A percentile compares a stretch with the other conserved stretches of the same genome.
Conservation (phyloP, 2,797 vertebrate genomes). For the Megaceryle alcyon region DNA sequence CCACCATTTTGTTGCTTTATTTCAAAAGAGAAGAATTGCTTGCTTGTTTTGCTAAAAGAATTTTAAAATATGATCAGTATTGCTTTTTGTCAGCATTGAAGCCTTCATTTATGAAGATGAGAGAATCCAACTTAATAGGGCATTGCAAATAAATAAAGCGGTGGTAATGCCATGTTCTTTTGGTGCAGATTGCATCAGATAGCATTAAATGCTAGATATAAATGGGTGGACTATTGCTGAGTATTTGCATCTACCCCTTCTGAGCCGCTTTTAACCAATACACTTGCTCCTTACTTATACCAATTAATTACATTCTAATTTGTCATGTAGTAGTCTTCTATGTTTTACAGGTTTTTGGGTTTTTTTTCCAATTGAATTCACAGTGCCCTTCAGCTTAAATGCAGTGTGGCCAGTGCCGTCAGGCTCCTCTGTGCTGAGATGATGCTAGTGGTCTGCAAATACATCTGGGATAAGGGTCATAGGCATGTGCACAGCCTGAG, state of each 20-base stretch:
- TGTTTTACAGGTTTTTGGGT: background rate
- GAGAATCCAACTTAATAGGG: background rate
- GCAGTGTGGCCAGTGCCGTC: rapidly evolving
- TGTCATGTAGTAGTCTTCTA: background rate
- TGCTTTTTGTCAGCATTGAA: background rate
- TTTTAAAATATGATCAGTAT: background rate
- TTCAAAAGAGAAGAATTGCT: background rate
- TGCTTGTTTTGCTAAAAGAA: background rate
- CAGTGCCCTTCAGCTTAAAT: background rate
- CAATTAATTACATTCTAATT: background rate
- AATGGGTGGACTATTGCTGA: background rate
- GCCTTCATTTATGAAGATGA: background rate
- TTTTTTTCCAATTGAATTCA: background rate
- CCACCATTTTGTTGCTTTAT: background rate
- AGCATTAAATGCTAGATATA: background rate
- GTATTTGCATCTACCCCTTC: background rate
- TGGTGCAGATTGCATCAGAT: background rate
- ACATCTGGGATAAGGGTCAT: background rate
- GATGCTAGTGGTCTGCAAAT: background rate
- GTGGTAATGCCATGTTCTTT: background rate
- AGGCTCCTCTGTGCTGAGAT: rapidly evolving
- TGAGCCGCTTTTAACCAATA: background rate
- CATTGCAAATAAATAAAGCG: background rate
- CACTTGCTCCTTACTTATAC: background rate
- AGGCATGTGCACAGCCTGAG: rapidly evolving